Conservation (phyloP, 2,888 invertebrate genomes). For the Ditula angustiorana region DNA sequence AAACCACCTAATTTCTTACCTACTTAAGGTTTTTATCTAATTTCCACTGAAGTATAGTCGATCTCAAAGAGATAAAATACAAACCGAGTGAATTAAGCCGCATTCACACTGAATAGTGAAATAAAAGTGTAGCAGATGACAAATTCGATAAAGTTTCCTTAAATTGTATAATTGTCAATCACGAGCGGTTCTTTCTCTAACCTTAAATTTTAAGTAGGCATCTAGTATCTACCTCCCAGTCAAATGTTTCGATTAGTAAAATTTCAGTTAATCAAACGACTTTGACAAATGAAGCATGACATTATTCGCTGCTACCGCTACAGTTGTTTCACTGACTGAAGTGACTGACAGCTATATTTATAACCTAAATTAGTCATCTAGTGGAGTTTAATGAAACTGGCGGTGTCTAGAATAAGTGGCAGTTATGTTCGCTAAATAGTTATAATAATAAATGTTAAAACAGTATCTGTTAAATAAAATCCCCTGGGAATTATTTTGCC, state of each 20-base stretch:
- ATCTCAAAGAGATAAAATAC: no score
- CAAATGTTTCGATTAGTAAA: conserved; percentile 9
- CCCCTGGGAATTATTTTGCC: conserved; percentile 14
- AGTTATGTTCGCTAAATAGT: conserved; percentile 33
- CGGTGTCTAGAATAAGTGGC: conserved; percentile 55
- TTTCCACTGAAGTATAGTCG: no score
- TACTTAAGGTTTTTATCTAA: no score
- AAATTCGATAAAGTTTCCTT: no score
- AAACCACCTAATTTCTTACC: no score
- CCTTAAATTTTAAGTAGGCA: no score
- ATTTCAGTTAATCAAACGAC: conserved; percentile 9
- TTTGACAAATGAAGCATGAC: conserved; percentile 39
- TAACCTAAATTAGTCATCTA: conserved; percentile 74
- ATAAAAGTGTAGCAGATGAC: no score
- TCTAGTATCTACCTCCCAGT: no score
- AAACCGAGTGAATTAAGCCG: no score
- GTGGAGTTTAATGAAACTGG: conserved; percentile 62
- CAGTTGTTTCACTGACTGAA: conserved; percentile 36
- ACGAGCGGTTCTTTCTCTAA: no score
- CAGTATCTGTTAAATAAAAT: background rate
- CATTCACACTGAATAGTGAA: no score
- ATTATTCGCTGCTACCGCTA: conserved; percentile 26
- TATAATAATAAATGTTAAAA: conserved; percentile 13
- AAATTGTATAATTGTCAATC: no score
- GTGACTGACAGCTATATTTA: conserved; percentile 69